Evolutionary conservation across 2,888 invertebrate species (phyloP), one percentile per base, ranked within the genome.

Genomic region (Eristalinus sepulchralis): DNA sequence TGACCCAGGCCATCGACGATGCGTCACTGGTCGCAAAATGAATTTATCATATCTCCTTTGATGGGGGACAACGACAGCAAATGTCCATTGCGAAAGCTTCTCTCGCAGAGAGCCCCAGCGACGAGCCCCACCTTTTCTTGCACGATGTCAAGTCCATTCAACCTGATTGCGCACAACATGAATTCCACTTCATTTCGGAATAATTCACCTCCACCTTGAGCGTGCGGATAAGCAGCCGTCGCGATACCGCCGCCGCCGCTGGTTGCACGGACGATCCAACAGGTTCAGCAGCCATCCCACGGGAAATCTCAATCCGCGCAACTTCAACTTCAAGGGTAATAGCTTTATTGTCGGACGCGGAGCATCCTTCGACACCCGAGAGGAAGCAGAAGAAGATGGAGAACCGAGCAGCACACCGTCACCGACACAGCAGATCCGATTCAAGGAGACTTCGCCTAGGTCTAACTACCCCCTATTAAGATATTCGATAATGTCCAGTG

Each of bases 401-500:
- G 79, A 83, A 75, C 79, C 66, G 57, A 76, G 64, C 59, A 83
- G 13, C 39, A n/a, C n/a, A 68, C 79, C 47, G 73, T 34, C 55
- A 17, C 31, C 22, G 20, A n/a, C 62, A 79, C 47, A 64, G 53
- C 17, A 83, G 73, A 77, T 79, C 78, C 67, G 83, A 79, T 70
- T 87, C 87, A 80, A 87, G 83, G 83, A 75, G 79, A 80, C 76
- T 72, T 76, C 83, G 70, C 67, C 83, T 83, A 83, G 83, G 79
- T 87, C 87, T 76, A 87, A 83, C 83, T 87, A 87, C 87, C 83
- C 84, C 87, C 87, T 87, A 87, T 87, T 87, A 87, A 87, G 87
- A 87, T 87, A 87, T 87, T 83, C 83, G 87, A 87, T 87, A 87
- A 76, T 87, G 87, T 87, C 87, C 83, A 83, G 83, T 75, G 71